Conservation (phyloP, 1,140 invertebrate genomes). For the Battus philenor region DNA sequence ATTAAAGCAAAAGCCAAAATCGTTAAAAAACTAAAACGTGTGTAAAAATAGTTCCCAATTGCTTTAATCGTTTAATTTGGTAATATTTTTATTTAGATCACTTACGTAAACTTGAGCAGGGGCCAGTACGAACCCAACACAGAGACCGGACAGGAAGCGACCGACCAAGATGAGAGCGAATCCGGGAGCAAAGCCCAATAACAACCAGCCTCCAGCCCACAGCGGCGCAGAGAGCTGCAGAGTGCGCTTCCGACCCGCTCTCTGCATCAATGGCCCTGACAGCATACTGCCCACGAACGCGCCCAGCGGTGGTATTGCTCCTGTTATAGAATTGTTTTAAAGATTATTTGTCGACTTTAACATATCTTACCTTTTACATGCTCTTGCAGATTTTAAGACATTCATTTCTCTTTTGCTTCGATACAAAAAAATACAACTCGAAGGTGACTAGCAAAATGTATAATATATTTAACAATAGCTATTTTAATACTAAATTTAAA, state of each 20-base stretch:
- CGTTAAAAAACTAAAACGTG: no score
- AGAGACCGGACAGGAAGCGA: slow-evolving; percentile 77
- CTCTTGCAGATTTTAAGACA: no score
- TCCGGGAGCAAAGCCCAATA: slow-evolving; percentile 65
- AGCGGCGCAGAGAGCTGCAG: slow-evolving; percentile 70
- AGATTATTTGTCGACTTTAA: no score
- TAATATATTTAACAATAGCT: no score
- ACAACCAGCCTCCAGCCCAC: slow-evolving; percentile 75
- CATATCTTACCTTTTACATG: no score
- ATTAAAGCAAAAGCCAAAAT: no score
- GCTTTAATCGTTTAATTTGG: no score
- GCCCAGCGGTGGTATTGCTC: slow-evolving; percentile 75
- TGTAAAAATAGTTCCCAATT: background rate
- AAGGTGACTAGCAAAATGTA: no score
- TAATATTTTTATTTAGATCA: slow-evolving; percentile 16
- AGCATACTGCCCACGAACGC: slow-evolving; percentile 73
- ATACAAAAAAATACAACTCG: no score
- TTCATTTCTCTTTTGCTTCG: no score
- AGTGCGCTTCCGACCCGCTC: slow-evolving; percentile 64
- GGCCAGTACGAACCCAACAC: slow-evolving; percentile 78
- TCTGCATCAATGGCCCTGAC: slow-evolving; percentile 71
- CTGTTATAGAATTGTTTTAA: slow-evolving; percentile 54
- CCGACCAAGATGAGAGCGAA: slow-evolving; percentile 72
- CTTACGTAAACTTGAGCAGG: slow-evolving; percentile 80
- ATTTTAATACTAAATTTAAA: no score